Evolutionary conservation across 2,113 vertebrate species (phyloP).

Genomic region (Tinamus guttatus): DNA sequence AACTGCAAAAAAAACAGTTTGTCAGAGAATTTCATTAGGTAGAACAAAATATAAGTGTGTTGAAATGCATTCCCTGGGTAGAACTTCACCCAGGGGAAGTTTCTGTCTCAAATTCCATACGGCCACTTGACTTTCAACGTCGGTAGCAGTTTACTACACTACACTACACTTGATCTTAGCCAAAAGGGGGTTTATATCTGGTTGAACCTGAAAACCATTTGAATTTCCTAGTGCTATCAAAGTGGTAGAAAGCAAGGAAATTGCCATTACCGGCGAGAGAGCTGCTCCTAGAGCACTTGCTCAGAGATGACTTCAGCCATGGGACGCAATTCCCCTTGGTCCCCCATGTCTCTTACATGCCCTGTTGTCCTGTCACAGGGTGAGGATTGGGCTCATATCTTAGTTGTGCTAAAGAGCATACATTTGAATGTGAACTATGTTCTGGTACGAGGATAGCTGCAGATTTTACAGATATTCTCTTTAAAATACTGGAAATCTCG

Average conservation of each 20-base stretch:
- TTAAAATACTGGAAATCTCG: not conserved
- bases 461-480: not conserved
- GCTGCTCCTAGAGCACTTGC: not conserved
- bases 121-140: not conserved
- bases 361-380: not conserved
- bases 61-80: not conserved
- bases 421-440: rapidly evolving
- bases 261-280: not conserved
- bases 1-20: not conserved
- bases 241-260: not conserved
- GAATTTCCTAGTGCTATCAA: rapidly evolving
- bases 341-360: not conserved
- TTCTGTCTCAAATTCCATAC: not conserved
- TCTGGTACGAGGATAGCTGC: not conserved
- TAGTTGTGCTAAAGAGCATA: not conserved
- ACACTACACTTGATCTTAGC: no score
- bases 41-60: not conserved
- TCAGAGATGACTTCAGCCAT: rapidly evolving
- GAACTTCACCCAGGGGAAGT: rapidly evolving
- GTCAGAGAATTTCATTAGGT: not conserved
- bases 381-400: not conserved
- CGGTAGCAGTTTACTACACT: not conserved
- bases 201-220: not conserved
- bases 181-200: no score
- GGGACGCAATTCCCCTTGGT: not conserved